Percentiles rank a stretch among this genome's conserved stretches.
These are phyloP conservation scores for Rhinichthys klamathensis DNA, from an alignment of 2,113 vertebrate species.

Conservation along the genomic window DNA sequence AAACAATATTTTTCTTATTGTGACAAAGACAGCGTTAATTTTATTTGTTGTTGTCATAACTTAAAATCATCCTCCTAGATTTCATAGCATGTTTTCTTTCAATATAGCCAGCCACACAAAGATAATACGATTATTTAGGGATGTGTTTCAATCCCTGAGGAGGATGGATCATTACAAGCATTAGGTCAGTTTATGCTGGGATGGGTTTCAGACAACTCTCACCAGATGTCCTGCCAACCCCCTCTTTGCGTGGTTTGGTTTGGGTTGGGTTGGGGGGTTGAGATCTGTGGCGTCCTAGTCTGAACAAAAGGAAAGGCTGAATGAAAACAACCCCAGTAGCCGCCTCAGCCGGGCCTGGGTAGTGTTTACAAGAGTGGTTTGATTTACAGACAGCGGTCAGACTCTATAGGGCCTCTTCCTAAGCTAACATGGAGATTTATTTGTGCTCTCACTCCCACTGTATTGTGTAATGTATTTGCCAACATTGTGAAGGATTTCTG, in stretches of 20 bases:
- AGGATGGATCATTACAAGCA: slow-evolving; percentile 2
- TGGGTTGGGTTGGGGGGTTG: slow-evolving; percentile 22
- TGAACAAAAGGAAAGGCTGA: slow-evolving; percentile 63
- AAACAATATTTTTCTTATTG: too few species aligned
- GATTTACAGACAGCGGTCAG: slow-evolving; percentile 46
- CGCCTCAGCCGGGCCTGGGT: background rate
- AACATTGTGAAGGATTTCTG: background rate
- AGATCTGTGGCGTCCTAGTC: slow-evolving; percentile 54
- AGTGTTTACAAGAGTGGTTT: slow-evolving; percentile 53
- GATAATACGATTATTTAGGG: slow-evolving; percentile 20
- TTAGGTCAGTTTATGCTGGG: slow-evolving; percentile 55
- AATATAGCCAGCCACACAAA: background rate
- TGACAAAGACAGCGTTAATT: background rate
- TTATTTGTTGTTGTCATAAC: background rate
- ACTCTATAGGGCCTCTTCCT: slow-evolving; percentile 11
- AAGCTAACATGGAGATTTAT: slow-evolving; percentile 40
- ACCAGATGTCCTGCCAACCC: slow-evolving; percentile 75
- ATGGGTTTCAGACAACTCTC: slow-evolving; percentile 62
- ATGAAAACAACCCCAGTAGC: slow-evolving; percentile 26
- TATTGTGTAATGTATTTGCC: background rate
- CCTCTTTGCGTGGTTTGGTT: slow-evolving; percentile 49
- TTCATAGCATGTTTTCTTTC: background rate
- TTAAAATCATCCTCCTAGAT: background rate
- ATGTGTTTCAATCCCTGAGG: slow-evolving; percentile 48
- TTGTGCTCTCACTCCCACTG: background rate